phyloP scores from a whole-genome alignment of 2,797 vertebrate species.

The Podarcis siculus region DNA sequence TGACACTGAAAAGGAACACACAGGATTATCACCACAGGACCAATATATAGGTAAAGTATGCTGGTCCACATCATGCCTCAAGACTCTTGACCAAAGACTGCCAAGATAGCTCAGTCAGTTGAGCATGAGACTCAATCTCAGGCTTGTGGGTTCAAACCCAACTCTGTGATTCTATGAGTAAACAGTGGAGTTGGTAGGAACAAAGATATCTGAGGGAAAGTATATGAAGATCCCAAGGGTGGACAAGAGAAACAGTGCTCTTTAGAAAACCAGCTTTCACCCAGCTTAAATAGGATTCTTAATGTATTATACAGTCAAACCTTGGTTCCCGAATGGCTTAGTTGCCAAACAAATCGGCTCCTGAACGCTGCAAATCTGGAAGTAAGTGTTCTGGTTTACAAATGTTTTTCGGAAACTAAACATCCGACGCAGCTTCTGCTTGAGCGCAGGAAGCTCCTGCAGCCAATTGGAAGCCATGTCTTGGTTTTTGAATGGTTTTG shows the following conservation, averaged over 20 bases:
- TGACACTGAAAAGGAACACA: not conserved
- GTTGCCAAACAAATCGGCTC: no score
- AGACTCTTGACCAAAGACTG: not conserved
- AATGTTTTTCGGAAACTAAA: no score
- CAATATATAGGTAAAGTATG: not conserved
- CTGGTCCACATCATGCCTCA: not conserved
- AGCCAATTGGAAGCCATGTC: no score
- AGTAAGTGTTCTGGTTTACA: no score
- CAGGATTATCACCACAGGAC: not conserved
- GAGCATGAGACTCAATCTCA: no score
- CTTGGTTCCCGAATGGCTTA: no score
- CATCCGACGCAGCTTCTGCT: no score
- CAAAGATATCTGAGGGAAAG: not conserved
- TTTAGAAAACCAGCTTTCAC: rapidly evolving
- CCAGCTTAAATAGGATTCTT: not conserved
- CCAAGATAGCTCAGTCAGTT: not conserved
- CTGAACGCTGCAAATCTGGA: rapidly evolving
- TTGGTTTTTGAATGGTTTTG: no score
- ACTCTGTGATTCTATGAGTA: no score
- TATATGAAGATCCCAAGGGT: rapidly evolving
- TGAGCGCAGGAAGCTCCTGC: no score
- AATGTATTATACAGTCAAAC: not conserved
- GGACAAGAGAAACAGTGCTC: not conserved
- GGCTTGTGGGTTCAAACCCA: no score
- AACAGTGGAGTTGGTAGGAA: not conserved